These are phyloP conservation scores for Naja naja DNA, from an alignment of 2,113 vertebrate genomes.

Conservation along the genomic window DNA sequence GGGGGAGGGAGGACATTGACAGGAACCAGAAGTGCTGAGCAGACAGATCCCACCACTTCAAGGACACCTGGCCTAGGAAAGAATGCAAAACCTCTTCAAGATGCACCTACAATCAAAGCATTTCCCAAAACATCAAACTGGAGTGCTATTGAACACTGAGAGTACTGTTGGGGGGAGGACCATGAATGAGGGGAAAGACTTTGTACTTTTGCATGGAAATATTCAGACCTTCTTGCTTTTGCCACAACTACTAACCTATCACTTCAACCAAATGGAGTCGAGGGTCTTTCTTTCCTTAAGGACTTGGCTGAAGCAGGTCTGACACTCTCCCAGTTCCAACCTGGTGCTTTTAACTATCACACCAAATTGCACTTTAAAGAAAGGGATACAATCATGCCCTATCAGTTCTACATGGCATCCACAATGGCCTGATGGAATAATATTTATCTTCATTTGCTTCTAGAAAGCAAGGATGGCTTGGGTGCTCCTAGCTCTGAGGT, in stretches of 20 bases:
- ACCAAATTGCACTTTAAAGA: not conserved
- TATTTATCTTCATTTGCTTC: not conserved
- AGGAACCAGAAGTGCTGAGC: not conserved
- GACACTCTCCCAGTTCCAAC: not conserved
- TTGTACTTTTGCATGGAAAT: not conserved
- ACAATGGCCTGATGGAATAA: not conserved
- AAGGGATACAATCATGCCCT: not conserved
- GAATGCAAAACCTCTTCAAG: not conserved
- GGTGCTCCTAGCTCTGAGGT: not conserved
- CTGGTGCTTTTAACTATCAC: not conserved
- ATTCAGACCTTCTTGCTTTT: not conserved
- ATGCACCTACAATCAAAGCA: not conserved
- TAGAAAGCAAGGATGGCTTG: not conserved
- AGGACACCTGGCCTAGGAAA: not conserved
- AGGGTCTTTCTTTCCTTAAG: not conserved
- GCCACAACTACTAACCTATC: not conserved
- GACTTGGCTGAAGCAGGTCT: not conserved
- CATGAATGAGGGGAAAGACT: not conserved
- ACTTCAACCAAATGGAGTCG: not conserved
- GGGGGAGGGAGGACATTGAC: too few species aligned
- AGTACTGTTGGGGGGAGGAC: not conserved
- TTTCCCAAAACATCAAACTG: not conserved
- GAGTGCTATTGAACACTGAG: not conserved
- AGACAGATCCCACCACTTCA: not conserved
- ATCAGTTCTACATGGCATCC: not conserved